Base-by-base conservation (phyloP, 2,888 invertebrate genomes). In the Eurois occulta region DNA sequence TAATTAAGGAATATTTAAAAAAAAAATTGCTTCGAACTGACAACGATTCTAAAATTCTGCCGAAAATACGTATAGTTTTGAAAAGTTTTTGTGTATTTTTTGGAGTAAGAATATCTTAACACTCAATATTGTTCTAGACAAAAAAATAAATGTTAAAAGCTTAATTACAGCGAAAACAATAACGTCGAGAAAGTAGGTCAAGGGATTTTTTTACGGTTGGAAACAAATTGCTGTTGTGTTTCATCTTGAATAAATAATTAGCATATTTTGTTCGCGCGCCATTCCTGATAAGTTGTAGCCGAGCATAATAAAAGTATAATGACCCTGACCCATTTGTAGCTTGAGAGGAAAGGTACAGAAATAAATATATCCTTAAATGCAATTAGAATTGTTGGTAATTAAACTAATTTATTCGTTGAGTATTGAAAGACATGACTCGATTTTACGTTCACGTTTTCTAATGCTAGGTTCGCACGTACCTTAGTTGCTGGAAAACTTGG, bases 181-280 rank as follows among this genome's bases (percentile, higher is more conserved):
- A 66, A 84, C 70, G 43, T n/a, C 21, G 24, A 10, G 62, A 76
- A 82, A 72, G 55, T 76, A 60, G 83, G 84, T 84, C 83, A 67
- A 75, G 43, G 58, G 2, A 11, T 38, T 75, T 78, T 79, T 71
- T 65, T 68, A 70, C 67, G 64, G 52, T 48, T 41, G 60, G n/a
- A 38, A 78, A 78, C 46, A 75, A 81, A 78, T 81, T 77, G 35
- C 62, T 78, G 28, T 76, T 76, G 73, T 69, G 66, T 78, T 86
- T 75, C 69, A 62, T 77, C 75, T 80, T 65, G 66, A 77, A 85
- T 76, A 74, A 77, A 75, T 73, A 84, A 81, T 81, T 80, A 71
- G 58, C 72, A 84, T 69, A 77, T 81, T 83, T 74, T 65, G 67
- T 84, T 60, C 13, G 38, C 62, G 28, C 72, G 46, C 60, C 60